Evolutionary conservation across 2,888 invertebrate genomes (phyloP).

Genomic region (Ormyrus labotus): DNA sequence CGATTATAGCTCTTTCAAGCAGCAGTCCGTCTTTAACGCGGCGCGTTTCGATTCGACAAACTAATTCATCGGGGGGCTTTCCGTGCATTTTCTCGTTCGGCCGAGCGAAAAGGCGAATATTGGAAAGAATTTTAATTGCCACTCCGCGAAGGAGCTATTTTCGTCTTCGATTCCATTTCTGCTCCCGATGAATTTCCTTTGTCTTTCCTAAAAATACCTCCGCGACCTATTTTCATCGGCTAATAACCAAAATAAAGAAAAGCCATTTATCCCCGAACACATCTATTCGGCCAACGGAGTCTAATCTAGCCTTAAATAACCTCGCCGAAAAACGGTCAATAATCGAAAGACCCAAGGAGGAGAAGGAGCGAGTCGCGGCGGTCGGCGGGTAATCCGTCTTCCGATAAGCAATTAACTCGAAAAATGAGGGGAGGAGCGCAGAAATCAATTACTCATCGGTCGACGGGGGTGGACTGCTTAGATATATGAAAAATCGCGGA

Average conservation of each 20-base stretch:
- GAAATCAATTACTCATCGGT: constrained; percentile 32
- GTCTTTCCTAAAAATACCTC: no score
- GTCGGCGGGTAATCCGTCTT: constrained; percentile 7
- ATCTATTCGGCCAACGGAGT: no score
- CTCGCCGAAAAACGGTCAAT: background rate
- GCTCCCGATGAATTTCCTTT: background rate
- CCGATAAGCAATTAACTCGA: constrained; percentile 26
- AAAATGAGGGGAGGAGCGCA: background rate
- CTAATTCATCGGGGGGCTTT: constrained; percentile 39
- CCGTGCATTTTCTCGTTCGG: constrained; percentile 1
- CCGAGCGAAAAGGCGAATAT: constrained; percentile 7
- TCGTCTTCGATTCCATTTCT: background rate
- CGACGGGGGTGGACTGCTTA: background rate
- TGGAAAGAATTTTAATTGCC: constrained; percentile 35
- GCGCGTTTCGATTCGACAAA: constrained; percentile 29
- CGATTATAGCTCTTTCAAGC: constrained; percentile 13
- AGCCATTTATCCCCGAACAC: background rate
- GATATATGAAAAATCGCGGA: constrained; percentile 33
- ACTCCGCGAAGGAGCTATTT: background rate
- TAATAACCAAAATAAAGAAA: no score
- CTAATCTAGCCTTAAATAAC: background rate
- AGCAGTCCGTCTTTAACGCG: background rate
- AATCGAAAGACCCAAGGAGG: background rate
- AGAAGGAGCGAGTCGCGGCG: background rate
- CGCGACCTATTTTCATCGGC: no score